phyloP scores from a whole-genome alignment of 2,113 vertebrate species.

The Pseudopipra pipra region DNA sequence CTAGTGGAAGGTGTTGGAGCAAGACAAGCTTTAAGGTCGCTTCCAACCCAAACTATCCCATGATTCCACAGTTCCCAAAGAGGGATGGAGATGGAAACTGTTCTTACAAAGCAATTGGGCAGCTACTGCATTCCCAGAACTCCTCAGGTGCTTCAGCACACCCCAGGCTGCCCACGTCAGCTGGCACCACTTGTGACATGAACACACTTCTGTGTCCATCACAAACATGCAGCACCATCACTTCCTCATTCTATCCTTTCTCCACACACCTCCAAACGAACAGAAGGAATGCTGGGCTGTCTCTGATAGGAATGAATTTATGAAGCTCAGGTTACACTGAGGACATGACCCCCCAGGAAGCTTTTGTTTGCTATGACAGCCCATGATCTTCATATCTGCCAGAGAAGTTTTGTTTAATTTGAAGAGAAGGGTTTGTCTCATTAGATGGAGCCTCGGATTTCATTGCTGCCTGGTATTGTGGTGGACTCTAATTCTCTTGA shows the following conservation, averaged over 20 bases:
- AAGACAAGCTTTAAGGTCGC: background rate
- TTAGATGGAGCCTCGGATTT: background rate
- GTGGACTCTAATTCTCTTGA: background rate
- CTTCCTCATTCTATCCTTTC: background rate
- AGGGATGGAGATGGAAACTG: background rate
- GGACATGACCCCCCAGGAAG: background rate
- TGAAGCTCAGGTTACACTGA: background rate
- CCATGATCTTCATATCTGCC: background rate
- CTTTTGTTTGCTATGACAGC: background rate
- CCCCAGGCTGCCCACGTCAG: background rate
- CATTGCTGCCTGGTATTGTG: background rate
- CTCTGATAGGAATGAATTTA: background rate
- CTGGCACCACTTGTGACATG: background rate
- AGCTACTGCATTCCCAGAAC: background rate
- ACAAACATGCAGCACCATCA: background rate
- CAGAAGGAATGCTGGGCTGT: background rate
- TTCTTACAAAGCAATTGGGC: background rate
- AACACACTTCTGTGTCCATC: background rate
- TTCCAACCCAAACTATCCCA: background rate
- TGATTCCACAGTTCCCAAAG: background rate
- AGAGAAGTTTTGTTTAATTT: background rate
- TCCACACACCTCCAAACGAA: background rate
- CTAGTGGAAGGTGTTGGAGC: background rate
- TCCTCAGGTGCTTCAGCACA: background rate
- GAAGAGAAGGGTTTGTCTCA: background rate